Evolutionary conservation across 1,140 invertebrate genomes (phyloP).

Genomic region (Pissodes strobi): DNA sequence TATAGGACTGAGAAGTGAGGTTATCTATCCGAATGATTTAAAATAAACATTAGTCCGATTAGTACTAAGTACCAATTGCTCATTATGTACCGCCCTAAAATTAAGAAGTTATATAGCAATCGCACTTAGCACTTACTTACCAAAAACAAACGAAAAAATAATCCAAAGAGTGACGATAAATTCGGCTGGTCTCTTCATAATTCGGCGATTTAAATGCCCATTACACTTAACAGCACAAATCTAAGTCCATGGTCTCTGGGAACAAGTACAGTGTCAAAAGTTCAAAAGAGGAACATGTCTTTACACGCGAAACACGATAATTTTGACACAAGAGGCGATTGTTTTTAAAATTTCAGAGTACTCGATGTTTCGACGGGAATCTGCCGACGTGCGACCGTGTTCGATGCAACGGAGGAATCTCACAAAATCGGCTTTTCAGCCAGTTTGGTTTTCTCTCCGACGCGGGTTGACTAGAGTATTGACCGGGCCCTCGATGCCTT

Average conservation of each 20-base stretch:
- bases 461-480: constrained; percentile 42
- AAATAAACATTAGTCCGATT: no score
- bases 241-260: constrained; percentile 1
- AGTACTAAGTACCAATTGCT: no score
- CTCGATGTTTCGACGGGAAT: constrained; percentile 1
- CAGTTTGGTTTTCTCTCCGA: constrained; percentile 5
- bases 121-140: constrained; percentile 43
- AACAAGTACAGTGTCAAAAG: neutral
- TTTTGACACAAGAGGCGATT: constrained; percentile 5
- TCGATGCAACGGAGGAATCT: constrained; percentile 25
- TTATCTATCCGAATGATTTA: no score
- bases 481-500: constrained; percentile 49
- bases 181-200: constrained; percentile 39
- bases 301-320: constrained; percentile 3
- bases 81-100: no score
- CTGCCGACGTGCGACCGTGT: constrained; percentile 2
- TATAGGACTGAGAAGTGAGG: no score
- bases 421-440: constrained; percentile 31
- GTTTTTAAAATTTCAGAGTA: constrained; percentile 1
- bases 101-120: no score
- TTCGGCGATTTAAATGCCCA: constrained; percentile 22
- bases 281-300: constrained; percentile 7
- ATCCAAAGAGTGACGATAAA: constrained; percentile 41
- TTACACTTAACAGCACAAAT: constrained; percentile 6
- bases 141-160: constrained; percentile 44